These are phyloP conservation scores for Athalia cordata DNA, from an alignment of 2,888 invertebrate genomes.

Conservation along the genomic window DNA sequence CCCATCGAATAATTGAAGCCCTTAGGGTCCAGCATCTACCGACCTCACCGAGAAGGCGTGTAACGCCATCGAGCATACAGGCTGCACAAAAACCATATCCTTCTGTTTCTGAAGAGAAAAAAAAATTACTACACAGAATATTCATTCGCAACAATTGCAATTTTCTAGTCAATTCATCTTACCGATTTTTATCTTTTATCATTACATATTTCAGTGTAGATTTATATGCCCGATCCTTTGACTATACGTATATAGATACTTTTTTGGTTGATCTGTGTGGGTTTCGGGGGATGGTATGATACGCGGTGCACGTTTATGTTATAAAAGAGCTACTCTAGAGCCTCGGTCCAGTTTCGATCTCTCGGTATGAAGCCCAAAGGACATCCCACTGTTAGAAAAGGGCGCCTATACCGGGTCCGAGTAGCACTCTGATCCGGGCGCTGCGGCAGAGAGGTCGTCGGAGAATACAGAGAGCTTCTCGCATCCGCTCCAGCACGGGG, in stretches of 20 bases:
- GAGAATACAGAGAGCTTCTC: constrained; percentile 30
- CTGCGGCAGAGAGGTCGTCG: not conserved
- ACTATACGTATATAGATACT: too few relatives aligned
- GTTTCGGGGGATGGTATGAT: too few relatives aligned
- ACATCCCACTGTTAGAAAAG: constrained; percentile 46
- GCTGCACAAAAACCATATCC: not conserved
- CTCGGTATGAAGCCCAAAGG: constrained; percentile 45
- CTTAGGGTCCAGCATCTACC: constrained; percentile 5
- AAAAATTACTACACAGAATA: not conserved
- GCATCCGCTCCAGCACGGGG: constrained; percentile 50
- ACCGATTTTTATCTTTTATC: too few relatives aligned
- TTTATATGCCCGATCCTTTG: too few relatives aligned
- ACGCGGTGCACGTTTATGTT: too few relatives aligned
- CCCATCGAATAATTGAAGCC: constrained; percentile 34
- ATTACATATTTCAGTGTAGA: too few relatives aligned
- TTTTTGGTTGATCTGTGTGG: too few relatives aligned
- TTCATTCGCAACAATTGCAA: too few relatives aligned
- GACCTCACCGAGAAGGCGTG: not conserved
- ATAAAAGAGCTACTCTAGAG: not conserved
- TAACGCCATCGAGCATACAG: not conserved
- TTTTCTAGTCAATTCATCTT: too few relatives aligned
- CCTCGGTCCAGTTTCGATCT: constrained; percentile 48
- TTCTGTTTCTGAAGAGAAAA: not conserved
- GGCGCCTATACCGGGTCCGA: constrained; percentile 26
- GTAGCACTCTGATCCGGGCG: not conserved